A percentile compares a stretch with the other conserved stretches of the same genome.
Conservation (phyloP, 2,113 vertebrate genomes). For the Bagarius yarrelli region DNA sequence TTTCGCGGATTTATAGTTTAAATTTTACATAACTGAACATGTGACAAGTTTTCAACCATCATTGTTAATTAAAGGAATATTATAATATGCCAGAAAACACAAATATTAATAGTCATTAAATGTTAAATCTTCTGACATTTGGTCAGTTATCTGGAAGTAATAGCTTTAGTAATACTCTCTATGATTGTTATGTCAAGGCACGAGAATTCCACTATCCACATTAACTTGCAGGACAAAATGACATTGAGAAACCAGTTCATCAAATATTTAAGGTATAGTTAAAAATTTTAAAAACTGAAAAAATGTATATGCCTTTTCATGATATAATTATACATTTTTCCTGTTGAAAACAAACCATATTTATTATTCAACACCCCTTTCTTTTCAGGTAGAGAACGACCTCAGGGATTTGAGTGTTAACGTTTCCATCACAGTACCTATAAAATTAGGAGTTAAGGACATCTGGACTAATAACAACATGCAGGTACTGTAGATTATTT, state of each 20-base stretch:
- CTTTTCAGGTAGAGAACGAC: slow-evolving; percentile 71
- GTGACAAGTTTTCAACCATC: neutral
- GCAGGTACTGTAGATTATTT: slow-evolving; percentile 45
- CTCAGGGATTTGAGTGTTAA: slow-evolving; percentile 62
- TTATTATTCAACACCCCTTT: neutral
- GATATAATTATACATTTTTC: too few relatives aligned
- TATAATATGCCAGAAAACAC: neutral
- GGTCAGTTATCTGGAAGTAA: neutral
- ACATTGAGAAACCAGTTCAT: slow-evolving; percentile 58
- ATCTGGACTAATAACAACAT: slow-evolving; percentile 68
- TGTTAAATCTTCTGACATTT: neutral
- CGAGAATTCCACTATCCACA: slow-evolving; percentile 70
- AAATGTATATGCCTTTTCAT: neutral
- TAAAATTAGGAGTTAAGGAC: slow-evolving; percentile 59
- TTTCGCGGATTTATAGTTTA: neutral
- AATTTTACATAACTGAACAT: neutral
- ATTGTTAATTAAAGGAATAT: neutral
- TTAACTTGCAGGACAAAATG: slow-evolving; percentile 64
- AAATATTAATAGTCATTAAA: neutral
- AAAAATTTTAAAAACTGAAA: neutral
- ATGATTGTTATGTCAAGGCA: slow-evolving; percentile 54
- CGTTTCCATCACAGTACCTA: slow-evolving; percentile 69
- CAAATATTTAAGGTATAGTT: slow-evolving; percentile 67
- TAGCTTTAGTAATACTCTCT: neutral
- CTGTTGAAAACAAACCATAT: neutral